Conservation (phyloP, 2,888 invertebrate species). For the Hyalella azteca region DNA sequence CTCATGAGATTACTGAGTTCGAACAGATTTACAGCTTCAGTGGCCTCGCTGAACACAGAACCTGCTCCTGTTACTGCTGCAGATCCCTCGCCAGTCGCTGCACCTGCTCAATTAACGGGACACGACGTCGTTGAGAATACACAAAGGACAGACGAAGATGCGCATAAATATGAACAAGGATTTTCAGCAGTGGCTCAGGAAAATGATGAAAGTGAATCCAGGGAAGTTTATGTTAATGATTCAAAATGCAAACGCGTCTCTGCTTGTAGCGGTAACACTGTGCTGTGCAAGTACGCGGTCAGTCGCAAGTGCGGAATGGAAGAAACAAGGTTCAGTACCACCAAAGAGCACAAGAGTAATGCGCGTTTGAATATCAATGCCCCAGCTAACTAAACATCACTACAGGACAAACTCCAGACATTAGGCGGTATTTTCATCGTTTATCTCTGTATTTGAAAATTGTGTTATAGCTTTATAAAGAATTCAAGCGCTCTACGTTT, state of each 20-base stretch:
- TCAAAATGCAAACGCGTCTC: background rate
- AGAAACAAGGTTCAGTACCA: background rate
- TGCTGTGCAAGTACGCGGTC: background rate
- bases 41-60: background rate
- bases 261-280: background rate
- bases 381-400: background rate
- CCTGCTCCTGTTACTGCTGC: background rate
- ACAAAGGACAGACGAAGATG: background rate
- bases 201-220: background rate
- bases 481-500: too few species aligned
- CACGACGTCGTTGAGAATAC: too few species aligned
- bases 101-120: too few species aligned
- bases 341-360: background rate
- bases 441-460: too few species aligned
- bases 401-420: background rate
- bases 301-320: constrained; percentile 7
- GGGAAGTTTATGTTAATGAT: too few species aligned
- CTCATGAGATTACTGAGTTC: constrained; percentile 6
- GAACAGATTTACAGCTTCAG: constrained; percentile 13
- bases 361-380: background rate
- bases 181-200: too few species aligned
- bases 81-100: too few species aligned
- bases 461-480: too few species aligned
- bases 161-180: too few species aligned
- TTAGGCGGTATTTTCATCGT: too few species aligned